Evolutionary conservation across 2,888 invertebrate species (phyloP), one percentile per base, ranked within the genome.

Genomic region (Eumacrocentrus americanus): DNA sequence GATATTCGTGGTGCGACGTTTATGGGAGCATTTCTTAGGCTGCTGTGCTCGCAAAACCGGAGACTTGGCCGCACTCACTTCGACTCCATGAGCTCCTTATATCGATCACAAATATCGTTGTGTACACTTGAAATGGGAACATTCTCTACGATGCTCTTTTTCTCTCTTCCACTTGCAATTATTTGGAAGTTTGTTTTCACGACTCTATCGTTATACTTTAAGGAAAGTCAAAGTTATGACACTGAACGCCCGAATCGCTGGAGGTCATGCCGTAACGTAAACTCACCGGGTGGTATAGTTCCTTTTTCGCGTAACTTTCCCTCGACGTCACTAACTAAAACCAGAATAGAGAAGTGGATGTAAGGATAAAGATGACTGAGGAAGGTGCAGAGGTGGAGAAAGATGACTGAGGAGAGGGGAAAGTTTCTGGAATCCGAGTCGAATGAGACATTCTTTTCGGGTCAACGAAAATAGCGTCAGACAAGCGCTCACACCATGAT

Each of bases 1-100:
- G 61, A 73, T 69, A 65, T 70, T 72, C 68, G 69, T 66, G 69
- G 66, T 65, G 64, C 68, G 73, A 72, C 72, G 66, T 73, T 73
- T 73, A 73, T 70, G 71, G 68, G 69, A 69, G 67, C 71, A 70
- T 70, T 73, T 71, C 70, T 70, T 69, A 69, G 69, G 63, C 64
- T 52, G 56, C 48, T 50, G 29, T 37, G 23, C 47, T 46, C 52
- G 20, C n/a, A 16, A 34, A 29, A 23, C 42, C 16, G 25, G 22
- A 18, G 44, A 44, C 57, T 58, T 61, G 53, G 61, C 61, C 58
- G 38, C 42, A 50, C 60, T 62, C 47, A 35, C 59, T 40, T 29
- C 14, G 25, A 12, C 7, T 11, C 29, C 38, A 55, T 51, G 55
- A 53, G 60, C 59, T 64, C 57, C 62, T 52, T 53, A 62, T 61